A percentile compares a stretch with the other conserved stretches of the same genome.
These are phyloP conservation scores for Bovichtus diacanthus DNA, from an alignment of 2,797 vertebrate species.

Conservation along the genomic window DNA sequence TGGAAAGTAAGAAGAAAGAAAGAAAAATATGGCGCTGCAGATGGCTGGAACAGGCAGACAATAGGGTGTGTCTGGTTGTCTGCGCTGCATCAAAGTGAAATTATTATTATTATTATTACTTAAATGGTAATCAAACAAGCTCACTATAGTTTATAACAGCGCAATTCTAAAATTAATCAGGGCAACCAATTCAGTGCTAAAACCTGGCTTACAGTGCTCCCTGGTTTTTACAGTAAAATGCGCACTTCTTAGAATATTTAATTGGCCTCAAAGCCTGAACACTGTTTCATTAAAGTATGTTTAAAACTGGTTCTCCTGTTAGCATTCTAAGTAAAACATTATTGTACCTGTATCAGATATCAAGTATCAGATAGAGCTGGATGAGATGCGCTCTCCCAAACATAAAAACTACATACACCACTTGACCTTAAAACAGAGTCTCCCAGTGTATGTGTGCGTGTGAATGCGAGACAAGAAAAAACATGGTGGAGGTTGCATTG, in stretches of 20 bases:
- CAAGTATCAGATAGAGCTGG: slow-evolving; percentile 22
- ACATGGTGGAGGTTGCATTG: slow-evolving; percentile 35
- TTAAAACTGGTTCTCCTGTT: neutral
- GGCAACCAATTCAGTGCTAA: neutral
- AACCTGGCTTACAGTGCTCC: neutral
- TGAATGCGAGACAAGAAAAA: slow-evolving; percentile 27
- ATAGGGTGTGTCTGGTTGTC: neutral
- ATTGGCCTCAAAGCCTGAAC: neutral
- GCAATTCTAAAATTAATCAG: neutral
- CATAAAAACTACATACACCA: slow-evolving; percentile 16
- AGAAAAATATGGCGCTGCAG: neutral
- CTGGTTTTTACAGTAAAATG: neutral
- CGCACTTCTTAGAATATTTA: neutral
- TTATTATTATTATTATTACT: neutral
- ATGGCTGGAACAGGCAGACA: neutral
- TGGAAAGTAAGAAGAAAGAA: neutral
- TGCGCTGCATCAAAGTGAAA: neutral
- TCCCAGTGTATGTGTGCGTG: neutral
- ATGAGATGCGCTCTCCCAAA: slow-evolving; percentile 13
- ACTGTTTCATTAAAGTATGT: neutral
- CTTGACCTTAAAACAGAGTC: slow-evolving; percentile 56
- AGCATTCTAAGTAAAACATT: neutral
- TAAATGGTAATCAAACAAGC: neutral
- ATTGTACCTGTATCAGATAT: no score
- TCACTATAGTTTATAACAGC: slow-evolving; percentile 3